Percentiles rank a stretch among this genome's conserved stretches.
These are phyloP conservation scores for Leptestheria dahalacensis DNA, from an alignment of 1,140 invertebrate genomes.

Conservation along the genomic window DNA sequence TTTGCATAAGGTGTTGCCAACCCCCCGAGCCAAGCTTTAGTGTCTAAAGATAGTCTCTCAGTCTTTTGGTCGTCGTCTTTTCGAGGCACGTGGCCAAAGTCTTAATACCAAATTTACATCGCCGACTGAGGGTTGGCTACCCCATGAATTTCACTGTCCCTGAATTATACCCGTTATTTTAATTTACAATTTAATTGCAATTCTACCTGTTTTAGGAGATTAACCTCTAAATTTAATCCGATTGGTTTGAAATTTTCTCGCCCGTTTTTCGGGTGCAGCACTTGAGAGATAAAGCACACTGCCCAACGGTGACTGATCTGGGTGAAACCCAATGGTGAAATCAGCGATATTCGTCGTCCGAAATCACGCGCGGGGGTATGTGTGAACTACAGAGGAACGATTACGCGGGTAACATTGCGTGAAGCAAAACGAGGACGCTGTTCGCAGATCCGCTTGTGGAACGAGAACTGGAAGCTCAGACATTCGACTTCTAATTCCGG, in stretches of 20 bases:
- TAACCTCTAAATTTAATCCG: too few relatives aligned
- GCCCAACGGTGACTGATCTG: too few relatives aligned
- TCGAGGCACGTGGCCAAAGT: neutral
- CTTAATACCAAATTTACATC: neutral
- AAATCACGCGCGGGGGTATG: neutral
- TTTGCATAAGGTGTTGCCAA: neutral
- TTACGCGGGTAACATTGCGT: neutral
- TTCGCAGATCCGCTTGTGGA: neutral
- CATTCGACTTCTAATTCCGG: neutral
- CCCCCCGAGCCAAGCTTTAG: neutral
- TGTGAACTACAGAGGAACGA: neutral
- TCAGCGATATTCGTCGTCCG: too few relatives aligned
- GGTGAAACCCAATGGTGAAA: too few relatives aligned
- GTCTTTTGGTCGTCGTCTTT: neutral
- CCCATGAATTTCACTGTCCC: too few relatives aligned
- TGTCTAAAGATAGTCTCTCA: neutral
- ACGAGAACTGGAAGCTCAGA: neutral
- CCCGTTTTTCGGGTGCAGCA: too few relatives aligned
- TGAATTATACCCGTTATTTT: neutral
- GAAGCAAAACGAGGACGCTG: neutral
- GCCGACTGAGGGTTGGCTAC: neutral
- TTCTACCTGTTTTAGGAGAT: neutral
- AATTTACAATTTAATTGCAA: neutral
- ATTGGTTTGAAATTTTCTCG: too few relatives aligned
- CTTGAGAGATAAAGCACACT: too few relatives aligned